phyloP scores from a whole-genome alignment of 2,888 invertebrate genomes.

The Lasioglossum morio region DNA sequence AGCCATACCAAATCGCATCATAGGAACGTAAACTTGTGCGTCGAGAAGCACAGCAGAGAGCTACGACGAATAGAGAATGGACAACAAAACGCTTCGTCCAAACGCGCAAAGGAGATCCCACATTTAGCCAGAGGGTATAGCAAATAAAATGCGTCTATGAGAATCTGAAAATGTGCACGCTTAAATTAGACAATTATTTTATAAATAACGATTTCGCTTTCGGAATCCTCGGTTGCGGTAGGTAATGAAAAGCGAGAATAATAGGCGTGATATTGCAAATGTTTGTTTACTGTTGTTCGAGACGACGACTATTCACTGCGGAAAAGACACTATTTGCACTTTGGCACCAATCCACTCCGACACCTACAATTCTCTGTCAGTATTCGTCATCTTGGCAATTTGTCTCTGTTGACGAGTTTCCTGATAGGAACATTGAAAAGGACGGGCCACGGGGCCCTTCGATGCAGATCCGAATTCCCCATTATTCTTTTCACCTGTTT shows the following conservation, averaged over 20 bases:
- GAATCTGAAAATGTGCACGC: background rate
- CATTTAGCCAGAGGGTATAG: background rate
- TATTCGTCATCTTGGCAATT: conserved; percentile 11
- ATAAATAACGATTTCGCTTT: background rate
- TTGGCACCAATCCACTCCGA: conserved; percentile 52
- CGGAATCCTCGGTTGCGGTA: background rate
- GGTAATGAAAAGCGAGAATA: background rate
- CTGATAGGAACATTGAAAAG: background rate
- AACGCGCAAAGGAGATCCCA: no score
- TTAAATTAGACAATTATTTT: background rate
- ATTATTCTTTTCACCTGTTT: background rate
- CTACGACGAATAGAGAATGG: no score
- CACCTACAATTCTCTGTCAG: conserved; percentile 17
- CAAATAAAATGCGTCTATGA: background rate
- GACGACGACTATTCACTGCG: conserved; percentile 40
- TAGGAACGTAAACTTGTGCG: no score
- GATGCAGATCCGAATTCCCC: no score
- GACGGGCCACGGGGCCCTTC: background rate
- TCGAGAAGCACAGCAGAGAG: no score
- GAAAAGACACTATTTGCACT: conserved; percentile 4
- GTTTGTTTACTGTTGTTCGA: conserved; percentile 57
- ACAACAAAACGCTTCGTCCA: no score
- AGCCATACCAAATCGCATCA: no score
- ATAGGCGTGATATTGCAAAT: background rate
- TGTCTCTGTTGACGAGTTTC: background rate